Evolutionary conservation across 2,888 invertebrate species (phyloP).

Genomic region (Sinotaia quadrata): DNA sequence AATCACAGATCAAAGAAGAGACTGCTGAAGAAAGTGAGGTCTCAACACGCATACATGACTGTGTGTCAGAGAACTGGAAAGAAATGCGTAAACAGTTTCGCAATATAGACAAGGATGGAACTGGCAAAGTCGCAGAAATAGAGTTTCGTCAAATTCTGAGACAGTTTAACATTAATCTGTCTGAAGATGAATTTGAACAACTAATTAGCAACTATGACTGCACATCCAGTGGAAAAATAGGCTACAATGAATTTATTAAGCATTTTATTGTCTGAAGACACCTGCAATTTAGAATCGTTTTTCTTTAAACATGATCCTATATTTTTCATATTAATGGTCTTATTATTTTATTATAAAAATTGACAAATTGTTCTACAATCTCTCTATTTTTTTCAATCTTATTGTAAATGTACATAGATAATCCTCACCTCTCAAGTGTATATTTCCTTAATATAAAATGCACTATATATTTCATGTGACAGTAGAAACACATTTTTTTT

Average conservation of each 20-base stretch:
- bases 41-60: slow-evolving; percentile 54
- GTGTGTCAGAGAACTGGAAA: slow-evolving; percentile 66
- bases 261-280: slow-evolving; percentile 16
- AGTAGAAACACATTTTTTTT: too few relatives aligned
- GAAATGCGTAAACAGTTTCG: slow-evolving; percentile 67
- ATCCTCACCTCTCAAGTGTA: neutral
- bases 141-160: slow-evolving; percentile 64
- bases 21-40: slow-evolving; percentile 37
- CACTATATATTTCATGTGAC: too few relatives aligned
- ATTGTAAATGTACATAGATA: neutral
- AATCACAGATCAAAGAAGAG: slow-evolving; percentile 27
- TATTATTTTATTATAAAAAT: neutral
- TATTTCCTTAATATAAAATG: too few relatives aligned
- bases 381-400: neutral
- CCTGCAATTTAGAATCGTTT: neutral
- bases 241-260: slow-evolving; percentile 68
- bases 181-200: slow-evolving; percentile 68
- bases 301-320: neutral
- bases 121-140: slow-evolving; percentile 52
- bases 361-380: neutral
- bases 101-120: slow-evolving; percentile 47
- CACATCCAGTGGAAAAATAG: slow-evolving; percentile 57
- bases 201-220: slow-evolving; percentile 64
- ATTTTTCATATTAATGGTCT: neutral
- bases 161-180: slow-evolving; percentile 63